Conservation (phyloP, 2,113 vertebrate species). For the Chaenocephalus aceratus region DNA sequence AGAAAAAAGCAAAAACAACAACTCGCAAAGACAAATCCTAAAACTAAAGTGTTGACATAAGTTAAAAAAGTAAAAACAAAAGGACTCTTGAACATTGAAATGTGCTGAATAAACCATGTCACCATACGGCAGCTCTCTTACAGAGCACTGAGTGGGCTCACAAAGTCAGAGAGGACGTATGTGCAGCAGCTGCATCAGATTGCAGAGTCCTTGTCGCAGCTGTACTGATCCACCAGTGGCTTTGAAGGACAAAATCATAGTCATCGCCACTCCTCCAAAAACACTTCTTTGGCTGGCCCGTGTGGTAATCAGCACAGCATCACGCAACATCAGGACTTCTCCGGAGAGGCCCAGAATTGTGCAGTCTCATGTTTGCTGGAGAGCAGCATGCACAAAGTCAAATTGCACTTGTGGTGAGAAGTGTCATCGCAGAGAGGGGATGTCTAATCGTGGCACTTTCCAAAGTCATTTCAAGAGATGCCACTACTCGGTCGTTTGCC, state of each 20-base stretch:
- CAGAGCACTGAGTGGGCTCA: slow-evolving; percentile 36
- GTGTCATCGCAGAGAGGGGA: slow-evolving; percentile 63
- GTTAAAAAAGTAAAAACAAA: slow-evolving; percentile 18
- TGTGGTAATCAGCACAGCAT: slow-evolving; percentile 62
- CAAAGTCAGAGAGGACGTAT: slow-evolving; percentile 58
- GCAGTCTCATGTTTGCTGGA: slow-evolving; percentile 48
- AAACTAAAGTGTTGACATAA: slow-evolving; percentile 30
- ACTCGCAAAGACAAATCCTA: neutral
- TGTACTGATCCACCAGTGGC: slow-evolving; percentile 52
- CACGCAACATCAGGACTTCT: slow-evolving; percentile 61
- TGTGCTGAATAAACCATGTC: slow-evolving; percentile 46
- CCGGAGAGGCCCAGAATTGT: slow-evolving; percentile 49
- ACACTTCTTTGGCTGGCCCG: slow-evolving; percentile 53
- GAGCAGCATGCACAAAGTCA: slow-evolving; percentile 70
- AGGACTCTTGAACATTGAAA: slow-evolving; percentile 13
- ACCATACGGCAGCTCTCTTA: slow-evolving; percentile 25
- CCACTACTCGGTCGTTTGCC: slow-evolving; percentile 56
- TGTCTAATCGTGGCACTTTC: slow-evolving; percentile 64
- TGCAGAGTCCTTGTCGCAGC: slow-evolving; percentile 65
- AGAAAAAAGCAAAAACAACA: neutral
- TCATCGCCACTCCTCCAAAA: slow-evolving; percentile 27
- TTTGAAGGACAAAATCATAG: slow-evolving; percentile 65
- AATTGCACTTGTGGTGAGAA: slow-evolving; percentile 58
- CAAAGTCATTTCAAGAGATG: slow-evolving; percentile 69
- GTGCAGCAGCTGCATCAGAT: slow-evolving; percentile 73